Evolutionary conservation across 2,797 vertebrate genomes (phyloP), one percentile per base, ranked within the genome.

Genomic region (Coendou prehensilis): DNA sequence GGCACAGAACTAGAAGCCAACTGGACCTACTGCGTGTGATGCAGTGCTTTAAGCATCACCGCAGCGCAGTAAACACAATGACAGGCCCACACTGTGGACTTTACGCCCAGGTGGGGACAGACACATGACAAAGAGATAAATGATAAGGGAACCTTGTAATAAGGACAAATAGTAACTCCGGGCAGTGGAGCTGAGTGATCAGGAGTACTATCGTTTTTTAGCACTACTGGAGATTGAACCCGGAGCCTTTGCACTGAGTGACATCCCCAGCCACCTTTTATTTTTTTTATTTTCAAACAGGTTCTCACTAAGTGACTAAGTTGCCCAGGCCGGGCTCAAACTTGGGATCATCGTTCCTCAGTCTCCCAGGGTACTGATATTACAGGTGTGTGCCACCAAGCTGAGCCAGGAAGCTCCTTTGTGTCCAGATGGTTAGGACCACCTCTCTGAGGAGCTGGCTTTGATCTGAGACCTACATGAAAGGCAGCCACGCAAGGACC

Each of bases 11-110:
- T 0, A 26, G 6, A 23, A 78, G 56, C 23, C 23, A 10, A 2
- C 14, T 0, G 1, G 59, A 59, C 59, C 18, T 61, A 2, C 7
- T 17, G 20, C 2, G 0, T 6, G 10, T 67, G 3, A 0, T 52
- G 18, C 0, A 30, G 54, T 1, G 41, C 13, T n/a, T 67, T n/a
- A 4, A 11, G 23, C 30, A 20, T 28, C 13, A 14, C 6, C 1
- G 59, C 7, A 4, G 4, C 14, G 18, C 69, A 50, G 75, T 18
- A n/a, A 79, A 79, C 50, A 33, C 2, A 41, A 37, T 8, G 26
- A 67, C 5, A 28, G 33, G 22, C 14, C 22, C 52, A 14, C 1
- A 9, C 6, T 9, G 6, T 1, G 20, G 57, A 8, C 0, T 45
- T 57, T 30, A 45, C 0, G 33, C 4, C 1, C 26, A 15, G 8